Base-by-base conservation (phyloP, 2,888 invertebrate genomes). In the Heliconius aoede region DNA sequence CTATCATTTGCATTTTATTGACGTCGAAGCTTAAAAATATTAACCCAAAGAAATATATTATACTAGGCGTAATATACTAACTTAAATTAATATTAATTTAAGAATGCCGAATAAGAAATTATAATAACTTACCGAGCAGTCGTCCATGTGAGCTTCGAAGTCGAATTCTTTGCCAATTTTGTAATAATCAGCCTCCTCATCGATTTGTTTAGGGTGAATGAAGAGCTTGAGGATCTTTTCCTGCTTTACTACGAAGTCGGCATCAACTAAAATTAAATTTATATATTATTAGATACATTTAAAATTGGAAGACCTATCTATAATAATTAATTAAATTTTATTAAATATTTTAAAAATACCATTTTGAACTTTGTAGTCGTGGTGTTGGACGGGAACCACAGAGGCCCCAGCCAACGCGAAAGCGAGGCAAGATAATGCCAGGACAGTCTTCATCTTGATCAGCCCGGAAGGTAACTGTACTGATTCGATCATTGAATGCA, bases 391-490 rank as follows among this genome's bases (percentile, higher is more conserved):
- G n/a, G 81, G 77, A 32, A 80, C 80, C 26, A 86, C 86, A 72
- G 87, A 83, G 80, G 84, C 83, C 58, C 86, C 86, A 77, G 91
- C 91, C 75, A 88, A 82, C 78, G 89, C 90, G 82, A 94, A 82
- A 82, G 90, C 85, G 46, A 93, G 85, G 82, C 89, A 89, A 72
- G 91, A 89, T 75, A 95, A 84, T 78, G 93, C 85, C 80, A 94
- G 79, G 88, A 93, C 90, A 89, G 93, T 91, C 91, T 92, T 95
- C 95, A 94, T 94, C 82, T 84, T 91, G 82, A 81, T 83, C 85
- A 83, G 85, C 81, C 81, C 82, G 83, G 85, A 85, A 86, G 86
- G 80, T 85, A 89, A 92, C 91, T 92, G 92, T 92, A 77, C 85
- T 79, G 75, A 51, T 55, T 74, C 76, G 73, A 71, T 67, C 46